These are phyloP conservation scores for Aurelia aurita complex sp. Pacific DNA, from an alignment of 30 jellyfish, hydroid and myxozoan species.

Conservation along the genomic window DNA sequence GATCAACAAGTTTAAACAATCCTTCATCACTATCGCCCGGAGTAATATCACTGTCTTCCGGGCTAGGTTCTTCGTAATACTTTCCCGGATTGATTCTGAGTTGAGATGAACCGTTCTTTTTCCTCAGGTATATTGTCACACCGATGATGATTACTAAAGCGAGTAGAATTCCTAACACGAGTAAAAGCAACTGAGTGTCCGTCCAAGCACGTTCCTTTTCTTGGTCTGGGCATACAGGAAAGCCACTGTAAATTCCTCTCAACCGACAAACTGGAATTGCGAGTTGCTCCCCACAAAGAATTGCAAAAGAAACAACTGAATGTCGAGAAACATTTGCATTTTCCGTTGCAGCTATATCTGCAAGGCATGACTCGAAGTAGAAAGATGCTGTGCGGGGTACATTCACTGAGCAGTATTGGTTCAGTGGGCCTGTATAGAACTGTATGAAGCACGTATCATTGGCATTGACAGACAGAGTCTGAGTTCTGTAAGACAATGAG, in stretches of 20 bases:
- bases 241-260: conserved; percentile 49
- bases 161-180: conserved; percentile 8
- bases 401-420: conserved; percentile 36
- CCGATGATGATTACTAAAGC: conserved; percentile 10
- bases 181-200: not conserved
- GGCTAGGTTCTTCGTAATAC: conserved; percentile 6
- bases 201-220: conserved; percentile 25
- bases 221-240: conserved; percentile 21
- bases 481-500: conserved; percentile 19
- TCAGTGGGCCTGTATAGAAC: conserved; percentile 50
- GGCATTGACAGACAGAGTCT: conserved; percentile 8
- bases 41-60: conserved; percentile 6
- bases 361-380: conserved; percentile 51
- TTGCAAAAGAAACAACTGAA: conserved; percentile 38
- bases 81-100: conserved; percentile 24
- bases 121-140: conserved; percentile 7
- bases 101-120: not conserved
- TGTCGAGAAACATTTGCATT: conserved; percentile 9
- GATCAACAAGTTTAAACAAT: not conserved
- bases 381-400: conserved; percentile 59
- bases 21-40: conserved; percentile 2
- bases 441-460: conserved; percentile 12
- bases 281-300: conserved; percentile 28
- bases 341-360: conserved; percentile 68
- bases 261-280: conserved; percentile 19